These are phyloP conservation scores for Bugula neritina DNA, from an alignment of 2,888 invertebrate species.

Conservation along the genomic window DNA sequence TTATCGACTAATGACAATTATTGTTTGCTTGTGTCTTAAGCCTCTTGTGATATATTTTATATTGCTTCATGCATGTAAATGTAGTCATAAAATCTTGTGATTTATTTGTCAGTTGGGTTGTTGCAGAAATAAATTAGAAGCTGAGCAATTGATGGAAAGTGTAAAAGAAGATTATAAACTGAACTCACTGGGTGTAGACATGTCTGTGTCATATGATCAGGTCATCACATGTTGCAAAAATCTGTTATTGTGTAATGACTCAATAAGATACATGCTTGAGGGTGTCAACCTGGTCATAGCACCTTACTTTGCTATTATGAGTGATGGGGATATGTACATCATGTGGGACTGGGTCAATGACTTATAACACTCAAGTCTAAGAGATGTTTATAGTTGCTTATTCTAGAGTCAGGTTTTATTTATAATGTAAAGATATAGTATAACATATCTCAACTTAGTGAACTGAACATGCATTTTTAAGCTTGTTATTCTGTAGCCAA, in stretches of 20 bases:
- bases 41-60: too few species aligned
- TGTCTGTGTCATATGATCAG: conserved; percentile 78
- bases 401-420: too few species aligned
- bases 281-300: conserved; percentile 73
- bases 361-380: too few species aligned
- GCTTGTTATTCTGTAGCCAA: too few species aligned
- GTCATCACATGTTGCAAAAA: conserved; percentile 80
- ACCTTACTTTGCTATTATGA: conserved; percentile 82
- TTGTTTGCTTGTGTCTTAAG: not conserved
- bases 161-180: conserved; percentile 65
- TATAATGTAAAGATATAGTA: too few species aligned
- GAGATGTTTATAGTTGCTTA: too few species aligned
- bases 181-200: conserved; percentile 75
- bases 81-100: too few species aligned
- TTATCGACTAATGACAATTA: too few species aligned
- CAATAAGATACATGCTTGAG: conserved; percentile 57
- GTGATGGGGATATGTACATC: conserved; percentile 83
- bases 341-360: conserved; percentile 76
- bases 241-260: conserved; percentile 58
- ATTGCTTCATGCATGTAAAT: too few species aligned
- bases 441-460: too few species aligned
- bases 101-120: not conserved
- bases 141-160: conserved; percentile 63
- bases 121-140: conserved; percentile 58
- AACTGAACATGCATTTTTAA: too few species aligned